Evolutionary conservation across 2,888 invertebrate species (phyloP).

Genomic region (Phorcus lineatus): DNA sequence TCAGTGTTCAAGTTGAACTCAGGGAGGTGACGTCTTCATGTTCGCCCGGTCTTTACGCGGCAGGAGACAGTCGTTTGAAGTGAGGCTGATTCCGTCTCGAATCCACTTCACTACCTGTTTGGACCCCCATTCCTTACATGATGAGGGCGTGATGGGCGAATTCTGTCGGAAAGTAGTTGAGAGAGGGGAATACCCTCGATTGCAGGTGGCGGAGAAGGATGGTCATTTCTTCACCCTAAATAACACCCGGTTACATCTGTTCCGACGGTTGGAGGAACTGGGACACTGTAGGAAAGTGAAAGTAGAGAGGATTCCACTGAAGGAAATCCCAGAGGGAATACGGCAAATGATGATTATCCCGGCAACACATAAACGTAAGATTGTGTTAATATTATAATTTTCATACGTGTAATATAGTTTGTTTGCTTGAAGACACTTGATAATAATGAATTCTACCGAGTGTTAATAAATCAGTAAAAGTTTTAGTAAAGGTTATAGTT

Average conservation of each 20-base stretch:
- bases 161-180: slow-evolving; percentile 35
- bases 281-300: slow-evolving; percentile 63
- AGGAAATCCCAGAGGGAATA: slow-evolving; percentile 61
- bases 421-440: no score
- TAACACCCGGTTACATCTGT: slow-evolving; percentile 67
- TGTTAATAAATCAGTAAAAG: no score
- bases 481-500: no score
- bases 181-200: slow-evolving; percentile 57
- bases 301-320: slow-evolving; percentile 68
- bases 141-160: slow-evolving; percentile 34
- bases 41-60: slow-evolving; percentile 10
- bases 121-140: slow-evolving; percentile 26
- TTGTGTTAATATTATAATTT: no score
- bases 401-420: no score
- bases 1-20: neutral
- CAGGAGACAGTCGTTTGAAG: slow-evolving; percentile 15
- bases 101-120: slow-evolving; percentile 39
- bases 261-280: slow-evolving; percentile 63
- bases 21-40: neutral
- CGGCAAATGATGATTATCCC: slow-evolving; percentile 41
- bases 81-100: slow-evolving; percentile 32
- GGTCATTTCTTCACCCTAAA: slow-evolving; percentile 73
- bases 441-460: no score
- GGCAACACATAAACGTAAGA: neutral
- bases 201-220: slow-evolving; percentile 71